Base-by-base conservation (phyloP, 2,888 invertebrate species). In the Tinea trinotella region DNA sequence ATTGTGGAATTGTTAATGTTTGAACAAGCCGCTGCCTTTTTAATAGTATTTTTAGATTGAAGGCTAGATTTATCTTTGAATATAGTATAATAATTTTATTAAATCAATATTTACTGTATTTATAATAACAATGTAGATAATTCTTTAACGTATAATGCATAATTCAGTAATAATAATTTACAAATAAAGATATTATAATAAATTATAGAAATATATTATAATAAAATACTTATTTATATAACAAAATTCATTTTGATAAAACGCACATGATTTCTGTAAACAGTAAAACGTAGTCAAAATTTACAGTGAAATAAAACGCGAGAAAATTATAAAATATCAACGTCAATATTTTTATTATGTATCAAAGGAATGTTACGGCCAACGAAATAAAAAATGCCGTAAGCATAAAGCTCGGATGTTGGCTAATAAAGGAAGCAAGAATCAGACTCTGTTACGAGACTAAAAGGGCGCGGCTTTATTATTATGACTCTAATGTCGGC, bases 391-490 rank as follows among this genome's bases (percentile, higher is more conserved):
- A 83, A 81, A 80, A 76, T 73, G 75, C 72, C 81, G 74, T 77
- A 76, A 65, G 62, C 65, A 68, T 71, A 74, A 80, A 78, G 66
- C 76, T 70, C 66, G 70, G 74, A 69, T 71, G 73, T 65, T 63
- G 67, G 65, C 73, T 80, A 80, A 80, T 81, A 81, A 81, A 79
- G 75, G 72, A 71, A 71, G 66, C 64, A 65, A 61, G 70, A 73
- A 76, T 76, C 75, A 70, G 63, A 64, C 62, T 40, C 36, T 63
- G 69, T 54, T 55, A 52, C 48, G 52, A 60, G 71, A 66, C 65
- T 52, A 56, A 59, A 56, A 57, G 65, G 70, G 61, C 58, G 66
- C 67, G 68, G 62, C 71, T 79, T 79, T 80, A 80, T 78, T 78
- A 79, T 76, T 74, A 78, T 70, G 72, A 67, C 65, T 66, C 71